Evolutionary conservation across 2,888 invertebrate genomes (phyloP), one percentile per base, ranked within the genome.

Genomic region (Adelphocoris suturalis): DNA sequence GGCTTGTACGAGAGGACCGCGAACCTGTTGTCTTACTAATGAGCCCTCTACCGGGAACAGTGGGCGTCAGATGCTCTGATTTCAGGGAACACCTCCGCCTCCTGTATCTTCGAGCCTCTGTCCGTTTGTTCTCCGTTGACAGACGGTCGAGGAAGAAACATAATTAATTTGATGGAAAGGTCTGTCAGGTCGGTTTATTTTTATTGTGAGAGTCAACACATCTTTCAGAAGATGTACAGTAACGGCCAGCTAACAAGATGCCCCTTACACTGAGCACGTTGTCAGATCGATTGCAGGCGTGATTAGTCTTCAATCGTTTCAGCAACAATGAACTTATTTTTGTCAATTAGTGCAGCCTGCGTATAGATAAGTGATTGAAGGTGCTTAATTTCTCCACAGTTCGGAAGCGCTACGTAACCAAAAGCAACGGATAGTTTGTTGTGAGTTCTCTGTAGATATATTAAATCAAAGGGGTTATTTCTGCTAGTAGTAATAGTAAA

Each of bases 21-120:
- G 68, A 68, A 68, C 68, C 78, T 47, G 46, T 78, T 78, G 78
- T 78, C 78, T 78, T 78, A 78, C 78, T 78, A 78, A 78, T 78
- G 78, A 78, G 78, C 78, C 14, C 78, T 78, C 46, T 78, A 78
- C 78, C 78, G 78, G 78, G 78, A 78, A 78, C 37, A 16, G 78
- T 78, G 78, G 78, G 78, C 78, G 78, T 78, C 52, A 52, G 82
- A 82, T 82, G 82, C 82, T 52, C 82, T 82, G 82, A 82, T 82
- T 82, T 82, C 82, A 82, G 52, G 52, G 82, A 82, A 82, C 52
- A 27, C 82, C 47, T 48, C 23, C 47, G 14, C 52, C 48, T 52
- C 48, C n/a, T 47, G 52, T 82, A 82, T 82, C 82, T 82, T 48
- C 82, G 23, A 47, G 46, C 46, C 47, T 78, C 78, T 46, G 16